Evolutionary conservation across 2,888 invertebrate genomes (phyloP).

Genomic region (Ganaspis brasiliensis): DNA sequence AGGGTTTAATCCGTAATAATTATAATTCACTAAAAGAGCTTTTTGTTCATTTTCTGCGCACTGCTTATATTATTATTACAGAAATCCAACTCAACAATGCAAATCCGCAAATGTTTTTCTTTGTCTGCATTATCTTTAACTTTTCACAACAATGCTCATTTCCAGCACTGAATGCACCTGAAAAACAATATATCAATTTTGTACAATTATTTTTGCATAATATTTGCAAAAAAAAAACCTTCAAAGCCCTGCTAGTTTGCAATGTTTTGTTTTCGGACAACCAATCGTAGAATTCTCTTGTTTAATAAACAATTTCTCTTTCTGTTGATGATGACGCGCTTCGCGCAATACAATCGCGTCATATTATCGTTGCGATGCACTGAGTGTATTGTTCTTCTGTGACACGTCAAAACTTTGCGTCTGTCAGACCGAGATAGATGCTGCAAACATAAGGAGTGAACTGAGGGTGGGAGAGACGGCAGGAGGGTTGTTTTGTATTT

Average conservation of each 20-base stretch:
- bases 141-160: too few species aligned
- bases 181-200: too few species aligned
- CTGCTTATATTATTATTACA: too few species aligned
- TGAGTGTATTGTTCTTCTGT: slow-evolving; percentile 48
- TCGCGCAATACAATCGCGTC: slow-evolving; percentile 23
- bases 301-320: slow-evolving; percentile 34
- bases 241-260: not conserved
- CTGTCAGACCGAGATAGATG: slow-evolving; percentile 27
- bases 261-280: slow-evolving; percentile 28
- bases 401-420: slow-evolving; percentile 64
- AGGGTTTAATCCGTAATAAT: too few species aligned
- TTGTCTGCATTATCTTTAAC: too few species aligned
- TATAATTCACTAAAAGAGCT: too few species aligned
- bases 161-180: too few species aligned
- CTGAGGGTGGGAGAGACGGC: slow-evolving; percentile 35
- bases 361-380: slow-evolving; percentile 53
- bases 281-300: slow-evolving; percentile 16
- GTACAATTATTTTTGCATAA: too few species aligned
- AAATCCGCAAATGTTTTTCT: too few species aligned
- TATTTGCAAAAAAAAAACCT: not conserved
- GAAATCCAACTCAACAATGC: too few species aligned
- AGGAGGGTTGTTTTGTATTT: slow-evolving; percentile 34
- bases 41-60: too few species aligned
- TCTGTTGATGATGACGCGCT: slow-evolving; percentile 1
- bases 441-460: slow-evolving; percentile 29